Evolutionary conservation across 2,888 invertebrate species (phyloP), one percentile per base, ranked within the genome.

Genomic region (Myopa testacea): DNA sequence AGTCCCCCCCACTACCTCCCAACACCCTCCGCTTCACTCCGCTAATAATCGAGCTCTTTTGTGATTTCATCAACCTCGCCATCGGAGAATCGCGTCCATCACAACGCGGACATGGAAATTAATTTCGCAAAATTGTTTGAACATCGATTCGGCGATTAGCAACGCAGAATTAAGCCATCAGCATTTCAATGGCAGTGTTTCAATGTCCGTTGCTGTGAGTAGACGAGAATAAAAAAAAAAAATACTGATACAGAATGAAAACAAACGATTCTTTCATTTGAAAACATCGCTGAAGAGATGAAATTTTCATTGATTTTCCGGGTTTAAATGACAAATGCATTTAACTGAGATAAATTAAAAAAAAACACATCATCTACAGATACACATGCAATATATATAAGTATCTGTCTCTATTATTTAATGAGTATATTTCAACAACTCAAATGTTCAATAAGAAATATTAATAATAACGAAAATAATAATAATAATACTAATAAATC

Each of bases 61-160:
- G 34, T 65, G 55, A 55, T 65, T 65, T 37, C 38, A 34, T 38
- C 65, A 65, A 8, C 8, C 65, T 10, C 37, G 37, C 37, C 45
- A 45, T 45, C 45, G 45, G 45, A 40, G 40, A 40, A 40, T 40
- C 40, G 10, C 65, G 37, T 6, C 37, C 34, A 65, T 65, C 65
- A n/a, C 14, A n/a, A n/a, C 55, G 55, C n/a, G 55, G 38, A 14
- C 65, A 65, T 38, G 2, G 16, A 65, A 65, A 65, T 38, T 65
- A 65, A 65, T 65, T 65, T 65, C 37, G 65, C 38, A 34, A 65
- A 65, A 38, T 65, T 38, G 38, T 65, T 65, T 38, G 65, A 65
- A 38, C 12, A 8, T 38, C 38, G 34, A 38, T 38, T 12, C 16
- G 37, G 37, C 38, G 65, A 65, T 65, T 65, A 65, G 65, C 37